These are phyloP conservation scores for Esperia sulphurella DNA, from an alignment of 2,888 invertebrate genomes.

Conservation along the genomic window DNA sequence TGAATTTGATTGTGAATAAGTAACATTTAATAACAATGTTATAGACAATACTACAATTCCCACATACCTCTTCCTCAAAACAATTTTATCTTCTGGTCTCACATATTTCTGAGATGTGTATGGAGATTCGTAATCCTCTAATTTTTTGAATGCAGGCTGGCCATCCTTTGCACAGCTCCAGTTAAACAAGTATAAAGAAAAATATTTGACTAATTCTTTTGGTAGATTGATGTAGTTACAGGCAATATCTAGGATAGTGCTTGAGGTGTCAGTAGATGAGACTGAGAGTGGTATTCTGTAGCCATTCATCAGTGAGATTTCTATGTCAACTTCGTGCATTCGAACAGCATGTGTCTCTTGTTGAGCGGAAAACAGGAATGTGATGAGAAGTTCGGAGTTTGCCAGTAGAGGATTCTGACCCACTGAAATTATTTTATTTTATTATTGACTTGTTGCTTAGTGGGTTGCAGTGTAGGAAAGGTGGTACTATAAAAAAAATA, in stretches of 20 bases:
- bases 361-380: conserved; percentile 94
- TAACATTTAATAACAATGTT: too few relatives aligned
- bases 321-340: conserved; percentile 85
- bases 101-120: conserved; percentile 93
- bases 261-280: conserved; percentile 90
- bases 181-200: conserved; percentile 92
- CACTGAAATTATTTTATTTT: conserved; percentile 71
- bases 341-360: conserved; percentile 88
- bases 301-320: conserved; percentile 92
- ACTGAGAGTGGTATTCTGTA: conserved; percentile 90
- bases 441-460: too few relatives aligned
- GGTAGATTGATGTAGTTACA: conserved; percentile 90
- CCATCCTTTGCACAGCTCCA: conserved; percentile 86
- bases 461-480: too few relatives aligned
- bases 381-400: conserved; percentile 88
- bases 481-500: too few relatives aligned
- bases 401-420: conserved; percentile 92
- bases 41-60: background rate
- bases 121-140: conserved; percentile 98
- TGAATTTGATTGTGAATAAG: background rate
- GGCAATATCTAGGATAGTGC: conserved; percentile 88
- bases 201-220: conserved; percentile 89
- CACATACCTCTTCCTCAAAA: conserved; percentile 89
- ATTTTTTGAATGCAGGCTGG: conserved; percentile 87
- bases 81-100: conserved; percentile 86